A percentile compares a stretch with the other conserved stretches of the same genome.
These are phyloP conservation scores for Arctocebus calabarensis DNA, from an alignment of 2,797 vertebrate genomes.

Conservation along the genomic window DNA sequence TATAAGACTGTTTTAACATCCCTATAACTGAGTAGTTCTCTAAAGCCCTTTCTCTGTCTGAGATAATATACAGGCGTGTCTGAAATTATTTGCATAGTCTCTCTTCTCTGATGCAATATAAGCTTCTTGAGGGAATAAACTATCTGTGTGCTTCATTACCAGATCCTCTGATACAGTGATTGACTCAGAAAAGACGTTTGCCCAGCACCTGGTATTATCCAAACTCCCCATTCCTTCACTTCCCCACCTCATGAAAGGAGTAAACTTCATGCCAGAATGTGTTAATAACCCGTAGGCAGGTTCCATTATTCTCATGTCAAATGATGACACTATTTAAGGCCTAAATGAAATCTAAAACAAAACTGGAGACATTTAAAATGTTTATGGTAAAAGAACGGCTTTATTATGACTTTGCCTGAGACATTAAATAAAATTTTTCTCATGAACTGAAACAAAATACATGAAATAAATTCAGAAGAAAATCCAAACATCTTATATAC, in stretches of 20 bases:
- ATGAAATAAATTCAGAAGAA: not conserved
- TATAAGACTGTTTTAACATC: not conserved
- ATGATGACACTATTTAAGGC: not conserved
- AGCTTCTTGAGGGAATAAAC: not conserved
- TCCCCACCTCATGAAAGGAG: not conserved
- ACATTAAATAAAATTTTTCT: not conserved
- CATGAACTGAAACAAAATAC: not conserved
- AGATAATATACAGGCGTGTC: not conserved
- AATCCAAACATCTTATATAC: not conserved
- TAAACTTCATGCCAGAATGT: not conserved
- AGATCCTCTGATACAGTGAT: not conserved
- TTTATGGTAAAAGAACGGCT: not conserved
- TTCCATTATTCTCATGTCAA: not conserved
- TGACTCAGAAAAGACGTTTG: not conserved
- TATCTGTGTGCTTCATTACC: not conserved
- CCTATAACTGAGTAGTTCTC: not conserved
- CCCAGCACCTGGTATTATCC: not conserved
- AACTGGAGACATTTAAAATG: constrained; percentile 20
- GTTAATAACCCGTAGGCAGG: not conserved
- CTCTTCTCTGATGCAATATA: not conserved
- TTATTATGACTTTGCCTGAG: not conserved
- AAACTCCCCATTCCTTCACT: not conserved
- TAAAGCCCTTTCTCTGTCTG: not conserved
- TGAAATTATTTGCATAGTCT: not conserved
- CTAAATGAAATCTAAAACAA: constrained; percentile 16